Evolutionary conservation across 2,888 invertebrate genomes (phyloP), one percentile per base, ranked within the genome.

Genomic region (Epistrophella euchroma): DNA sequence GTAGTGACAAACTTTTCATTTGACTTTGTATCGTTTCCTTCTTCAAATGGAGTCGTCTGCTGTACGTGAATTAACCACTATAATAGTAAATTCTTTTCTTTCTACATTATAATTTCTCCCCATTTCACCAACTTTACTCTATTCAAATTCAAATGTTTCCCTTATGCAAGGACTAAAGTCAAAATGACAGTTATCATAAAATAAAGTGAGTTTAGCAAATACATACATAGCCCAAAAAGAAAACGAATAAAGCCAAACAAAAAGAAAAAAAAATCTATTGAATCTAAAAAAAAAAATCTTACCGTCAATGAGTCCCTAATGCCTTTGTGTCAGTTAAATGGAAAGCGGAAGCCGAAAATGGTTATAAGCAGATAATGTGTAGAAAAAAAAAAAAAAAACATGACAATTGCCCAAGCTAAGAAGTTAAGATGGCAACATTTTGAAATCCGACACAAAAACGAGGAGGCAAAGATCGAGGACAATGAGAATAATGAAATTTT

Each of bases 291-390:
- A 60, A 60, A 62, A 62, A 66, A 50, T 64, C 40, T 56, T 66
- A 25, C 66, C 77, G 58, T 80, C 84, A 75, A 80, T 84, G 75
- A 75, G 74, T 80, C 75, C 75, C 80, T 75, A 76, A 75, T 84
- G 75, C 43, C 35, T 56, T 45, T 76, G 71, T 72, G 66, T 84
- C 75, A 72, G 80, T 75, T 75, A 80, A 76, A 80, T 80, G 66
- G 80, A 84, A 84, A 76, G 71, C 71, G 75, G 80, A 80, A 72
- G 80, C 80, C 84, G 75, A 84, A 71, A 84, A 80, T 80, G 72
- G 80, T 64, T 76, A 66, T 80, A 84, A 84, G 84, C 80, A 84
- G 80, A 80, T 84, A 80, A 84, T 84, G 75, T 58, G 80, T 72
- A 66, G 35, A 66, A 79, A 80, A 76, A 66, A 85, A 76, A 79